Evolutionary conservation across 2,888 invertebrate genomes (phyloP).

Genomic region (Eupithecia tripunctaria): DNA sequence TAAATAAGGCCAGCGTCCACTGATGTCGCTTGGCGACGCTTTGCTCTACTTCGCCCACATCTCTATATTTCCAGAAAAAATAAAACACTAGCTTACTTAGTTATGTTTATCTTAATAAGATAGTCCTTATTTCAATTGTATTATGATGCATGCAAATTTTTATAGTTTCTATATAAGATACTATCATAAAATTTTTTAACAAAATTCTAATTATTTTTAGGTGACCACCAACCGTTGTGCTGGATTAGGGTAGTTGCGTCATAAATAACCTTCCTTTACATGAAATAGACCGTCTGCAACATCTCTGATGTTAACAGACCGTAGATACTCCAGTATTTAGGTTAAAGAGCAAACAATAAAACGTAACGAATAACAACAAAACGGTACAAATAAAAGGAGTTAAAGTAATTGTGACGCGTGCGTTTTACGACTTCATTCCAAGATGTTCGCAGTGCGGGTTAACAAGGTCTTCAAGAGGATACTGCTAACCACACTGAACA

Average conservation of each 20-base stretch:
- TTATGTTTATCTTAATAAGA: neutral
- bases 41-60: slow-evolving; percentile 63
- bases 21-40: slow-evolving; percentile 35
- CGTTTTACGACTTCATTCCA: slow-evolving; percentile 40
- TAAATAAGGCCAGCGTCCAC: slow-evolving; percentile 39
- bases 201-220: neutral
- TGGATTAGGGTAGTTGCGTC: slow-evolving; percentile 25
- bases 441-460: slow-evolving; percentile 33
- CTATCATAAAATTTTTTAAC: neutral
- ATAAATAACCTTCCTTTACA: slow-evolving; percentile 5
- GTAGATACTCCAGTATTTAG: slow-evolving; percentile 58
- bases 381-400: slow-evolving; percentile 44
- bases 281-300: neutral
- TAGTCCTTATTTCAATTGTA: neutral
- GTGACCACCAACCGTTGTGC: slow-evolving; percentile 3
- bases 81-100: neutral
- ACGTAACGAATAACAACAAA: slow-evolving; percentile 26
- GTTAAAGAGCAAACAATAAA: slow-evolving; percentile 64
- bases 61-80: slow-evolving; percentile 49
- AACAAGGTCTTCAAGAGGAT: slow-evolving; percentile 27
- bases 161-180: neutral
- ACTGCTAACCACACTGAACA: slow-evolving; percentile 10
- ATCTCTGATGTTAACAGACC: slow-evolving; percentile 33
- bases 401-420: slow-evolving; percentile 37
- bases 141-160: neutral